Base-by-base conservation (phyloP, 53 echinoderm and acorn worm species). In the Stichopus horrens region DNA sequence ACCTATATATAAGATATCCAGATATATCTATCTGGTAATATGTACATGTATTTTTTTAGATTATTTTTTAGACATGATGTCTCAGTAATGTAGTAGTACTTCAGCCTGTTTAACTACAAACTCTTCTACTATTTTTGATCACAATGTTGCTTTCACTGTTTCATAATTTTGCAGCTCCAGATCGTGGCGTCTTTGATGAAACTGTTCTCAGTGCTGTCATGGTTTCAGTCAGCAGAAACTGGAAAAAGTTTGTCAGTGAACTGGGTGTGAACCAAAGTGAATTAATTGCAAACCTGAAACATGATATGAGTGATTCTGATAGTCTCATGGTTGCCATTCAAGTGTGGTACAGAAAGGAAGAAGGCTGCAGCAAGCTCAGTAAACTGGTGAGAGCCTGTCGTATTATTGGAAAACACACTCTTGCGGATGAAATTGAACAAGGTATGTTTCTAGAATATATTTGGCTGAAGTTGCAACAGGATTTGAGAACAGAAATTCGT, bases 391-490 rank as follows among this genome's bases (percentile, higher is more conserved):
- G 65, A 23, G 93, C 95, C 10, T 95, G 95, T 74, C 87, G 89
- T 52, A 73, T 57, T 8, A 84, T 58, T 52, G 65, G 77, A 8
- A n/a, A 90, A 5, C 0, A 81, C 9, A 22, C 63, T 9, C 75
- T 95, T 52, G 95, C 95, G 8, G 86, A 90, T 77, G 93, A 93
- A 58, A 57, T 95, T 16, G 95, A 95, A 75, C 95, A 95, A 93
- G 95, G 95, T 95, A 4, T 14, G 16, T 68, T 68, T 68, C 16
- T 18, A 68, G 4, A 68, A 68, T 14, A 6, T 68, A 18, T 68
- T 2, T 4, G 68, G 68, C n/a, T n/a, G n/a, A n/a, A n/a, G n/a
- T n/a, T n/a, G n/a, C n/a, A n/a, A n/a, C n/a, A n/a, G n/a, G n/a
- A n/a, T n/a, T n/a, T n/a, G n/a, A n/a, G n/a, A n/a, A n/a, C n/a